phyloP scores from a whole-genome alignment of 2,113 vertebrate genomes.

The Limnothrissa miodon region DNA sequence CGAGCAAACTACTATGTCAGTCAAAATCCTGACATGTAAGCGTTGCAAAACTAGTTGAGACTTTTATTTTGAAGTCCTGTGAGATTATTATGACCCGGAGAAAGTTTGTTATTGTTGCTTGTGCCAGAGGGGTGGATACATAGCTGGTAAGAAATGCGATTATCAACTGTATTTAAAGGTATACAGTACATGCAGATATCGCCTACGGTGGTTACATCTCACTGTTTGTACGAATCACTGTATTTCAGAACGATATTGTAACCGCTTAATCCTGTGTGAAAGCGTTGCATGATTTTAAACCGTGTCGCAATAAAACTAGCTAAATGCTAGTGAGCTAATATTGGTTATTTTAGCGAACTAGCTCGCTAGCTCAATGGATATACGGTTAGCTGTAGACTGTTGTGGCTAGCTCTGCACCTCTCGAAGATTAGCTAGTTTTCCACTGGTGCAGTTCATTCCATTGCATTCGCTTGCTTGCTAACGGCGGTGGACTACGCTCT shows the following conservation, averaged over 20 bases:
- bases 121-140: conserved; percentile 74
- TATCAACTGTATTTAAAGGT: conserved; percentile 40
- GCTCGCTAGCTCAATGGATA: too few species aligned
- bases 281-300: conserved; percentile 22
- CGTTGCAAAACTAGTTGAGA: neutral
- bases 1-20: neutral
- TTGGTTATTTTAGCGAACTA: conserved; percentile 7
- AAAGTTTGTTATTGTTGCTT: conserved; percentile 13
- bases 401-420: conserved; percentile 46
- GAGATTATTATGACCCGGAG: conserved; percentile 12
- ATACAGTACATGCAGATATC: neutral
- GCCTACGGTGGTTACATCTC: neutral
- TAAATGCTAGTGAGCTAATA: conserved; percentile 50
- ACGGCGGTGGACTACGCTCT: conserved; percentile 7
- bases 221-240: neutral
- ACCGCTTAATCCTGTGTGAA: neutral
- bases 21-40: neutral
- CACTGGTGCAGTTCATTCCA: neutral
- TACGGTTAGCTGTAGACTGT: too few species aligned
- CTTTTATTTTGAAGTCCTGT: conserved; percentile 11
- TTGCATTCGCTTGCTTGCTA: neutral
- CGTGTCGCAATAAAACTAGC: conserved; percentile 59
- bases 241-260: neutral
- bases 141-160: conserved; percentile 73
- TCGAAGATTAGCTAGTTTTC: conserved; percentile 29